Percentiles rank a stretch among this genome's conserved stretches.
These are phyloP conservation scores for Bombus fervidus DNA, from an alignment of 1,140 invertebrate species.

Conservation along the genomic window DNA sequence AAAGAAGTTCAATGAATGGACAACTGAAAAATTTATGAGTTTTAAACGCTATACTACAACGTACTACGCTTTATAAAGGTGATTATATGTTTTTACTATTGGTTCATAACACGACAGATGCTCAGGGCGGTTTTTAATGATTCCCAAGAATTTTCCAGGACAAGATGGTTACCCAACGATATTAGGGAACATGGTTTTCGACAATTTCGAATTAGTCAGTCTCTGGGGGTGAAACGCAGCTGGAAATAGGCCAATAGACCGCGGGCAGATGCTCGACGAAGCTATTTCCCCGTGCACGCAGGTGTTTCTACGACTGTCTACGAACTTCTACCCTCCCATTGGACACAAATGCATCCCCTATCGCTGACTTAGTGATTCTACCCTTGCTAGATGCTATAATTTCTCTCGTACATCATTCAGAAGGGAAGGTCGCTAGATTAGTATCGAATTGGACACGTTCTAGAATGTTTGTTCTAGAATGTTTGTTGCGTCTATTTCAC, in stretches of 20 bases:
- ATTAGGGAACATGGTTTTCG: neutral
- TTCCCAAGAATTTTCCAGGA: neutral
- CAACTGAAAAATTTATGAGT: too few relatives aligned
- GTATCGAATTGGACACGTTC: neutral
- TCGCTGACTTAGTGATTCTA: neutral
- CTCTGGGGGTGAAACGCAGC: slow-evolving; percentile 36
- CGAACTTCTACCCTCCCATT: neutral
- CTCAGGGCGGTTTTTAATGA: neutral
- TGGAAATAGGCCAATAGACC: slow-evolving; percentile 60
- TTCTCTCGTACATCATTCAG: neutral
- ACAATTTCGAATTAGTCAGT: slow-evolving; percentile 48
- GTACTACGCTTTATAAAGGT: neutral
- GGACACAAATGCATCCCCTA: neutral
- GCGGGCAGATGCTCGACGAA: slow-evolving; percentile 52
- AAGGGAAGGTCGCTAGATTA: neutral
- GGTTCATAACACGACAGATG: neutral
- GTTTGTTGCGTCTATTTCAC: too few relatives aligned
- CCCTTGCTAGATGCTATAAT: neutral
- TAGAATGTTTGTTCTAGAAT: neutral
- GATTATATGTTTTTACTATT: neutral
- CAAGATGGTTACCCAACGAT: neutral
- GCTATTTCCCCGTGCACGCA: slow-evolving; percentile 51
- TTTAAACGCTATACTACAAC: neutral
- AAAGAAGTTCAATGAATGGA: neutral
- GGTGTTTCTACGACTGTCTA: slow-evolving; percentile 42